phyloP scores from a whole-genome alignment of 2,888 invertebrate species.

The Helobdella robusta region DNA sequence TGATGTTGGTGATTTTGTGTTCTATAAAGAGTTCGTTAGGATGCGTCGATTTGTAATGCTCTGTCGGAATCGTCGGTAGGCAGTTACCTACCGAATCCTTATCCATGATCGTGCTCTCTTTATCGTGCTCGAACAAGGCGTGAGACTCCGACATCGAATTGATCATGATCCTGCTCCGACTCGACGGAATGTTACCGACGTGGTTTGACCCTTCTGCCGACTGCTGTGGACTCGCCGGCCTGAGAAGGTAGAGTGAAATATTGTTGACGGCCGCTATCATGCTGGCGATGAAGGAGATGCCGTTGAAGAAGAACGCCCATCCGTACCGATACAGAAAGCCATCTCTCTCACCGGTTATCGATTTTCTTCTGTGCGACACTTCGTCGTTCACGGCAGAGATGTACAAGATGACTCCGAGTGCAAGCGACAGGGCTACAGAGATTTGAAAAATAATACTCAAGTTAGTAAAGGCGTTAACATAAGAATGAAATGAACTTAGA shows the following conservation, averaged over 20 bases:
- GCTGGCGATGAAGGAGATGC: conserved; percentile 43
- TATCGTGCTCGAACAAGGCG: conserved; percentile 18
- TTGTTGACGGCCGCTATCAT: conserved; percentile 45
- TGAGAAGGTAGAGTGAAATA: conserved; percentile 42
- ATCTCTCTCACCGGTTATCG: conserved; percentile 32
- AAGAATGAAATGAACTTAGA: not conserved
- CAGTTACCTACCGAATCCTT: too few species aligned
- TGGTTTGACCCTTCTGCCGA: not conserved
- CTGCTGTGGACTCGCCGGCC: conserved; percentile 1
- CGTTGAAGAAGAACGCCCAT: conserved; percentile 47
- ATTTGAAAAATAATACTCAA: not conserved
- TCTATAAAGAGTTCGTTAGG: conserved; percentile 9
- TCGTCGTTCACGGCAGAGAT: conserved; percentile 47
- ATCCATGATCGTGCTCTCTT: too few species aligned
- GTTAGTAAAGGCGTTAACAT: not conserved
- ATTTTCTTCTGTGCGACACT: conserved; percentile 43
- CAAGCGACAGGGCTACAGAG: conserved; percentile 40
- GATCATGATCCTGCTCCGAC: not conserved
- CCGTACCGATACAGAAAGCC: conserved; percentile 33
- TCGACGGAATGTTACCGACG: not conserved
- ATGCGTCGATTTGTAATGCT: not conserved
- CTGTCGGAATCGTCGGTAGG: too few species aligned
- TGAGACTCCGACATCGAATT: conserved; percentile 1
- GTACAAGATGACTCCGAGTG: conserved; percentile 45
- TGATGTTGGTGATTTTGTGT: conserved; percentile 19